Evolutionary conservation across 2,888 invertebrate species (phyloP), one percentile per base, ranked within the genome.

Genomic region (Gari tellinella): DNA sequence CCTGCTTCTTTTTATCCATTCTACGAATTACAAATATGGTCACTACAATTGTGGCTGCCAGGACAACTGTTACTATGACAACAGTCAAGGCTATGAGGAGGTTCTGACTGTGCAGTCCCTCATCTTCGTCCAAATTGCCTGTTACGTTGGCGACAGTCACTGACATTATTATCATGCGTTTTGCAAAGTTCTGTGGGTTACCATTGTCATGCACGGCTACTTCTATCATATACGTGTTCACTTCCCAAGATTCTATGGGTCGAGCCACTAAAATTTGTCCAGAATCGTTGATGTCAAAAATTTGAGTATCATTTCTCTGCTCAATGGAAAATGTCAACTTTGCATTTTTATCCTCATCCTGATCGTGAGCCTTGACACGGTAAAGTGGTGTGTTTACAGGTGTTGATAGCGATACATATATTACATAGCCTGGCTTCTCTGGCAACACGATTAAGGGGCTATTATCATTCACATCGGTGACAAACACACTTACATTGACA

Each of bases 21-120:
- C 86, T 68, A 37, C 83, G 76, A 72, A 88, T 85, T 37, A 88
- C 79, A 64, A 86, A 84, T 60, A 89, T 86, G 45, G 87, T 83
- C 8, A 89, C 78, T 14, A 89, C 80, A 60, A 89, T 86, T 15
- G 87, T 84, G 17, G 84, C 83, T 52, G 85, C 84, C 19, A 88
- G 66, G 49, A 87, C 82, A 37, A 85, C 80, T 45, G 86, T 87
- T 57, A 87, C 81, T 74, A 87, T 82, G 57, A 88, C 83, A 57
- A 89, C 84, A 45, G 86, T 83, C 7, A 88, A 65, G 21, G 83
- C 84, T 53, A 87, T 87, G 26, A 86, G 68, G 15, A 79, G 67
- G 58, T 79, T 79, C 55, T 79, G 74, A 40, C 65, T 79, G 17
- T 67, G 65, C 7, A 74, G 19, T 10, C 72, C 70, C 21, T 72